Base-by-base conservation (phyloP, 1,140 invertebrate species). In the Drosophila ananassae region DNA sequence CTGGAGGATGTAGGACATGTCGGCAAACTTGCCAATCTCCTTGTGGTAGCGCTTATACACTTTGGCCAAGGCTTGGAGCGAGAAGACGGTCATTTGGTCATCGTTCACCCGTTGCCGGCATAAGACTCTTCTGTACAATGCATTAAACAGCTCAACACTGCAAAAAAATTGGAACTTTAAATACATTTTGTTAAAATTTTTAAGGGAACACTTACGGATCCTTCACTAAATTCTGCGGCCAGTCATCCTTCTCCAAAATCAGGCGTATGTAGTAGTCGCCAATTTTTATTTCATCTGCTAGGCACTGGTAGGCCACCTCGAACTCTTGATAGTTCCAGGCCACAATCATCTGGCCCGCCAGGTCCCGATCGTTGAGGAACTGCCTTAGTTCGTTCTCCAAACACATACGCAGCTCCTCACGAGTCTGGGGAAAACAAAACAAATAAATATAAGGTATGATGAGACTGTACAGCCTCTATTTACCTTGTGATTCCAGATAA, bases 321-420 rank as follows among this genome's bases (percentile, higher is more conserved):
- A 99, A 98, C 93, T 99, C 99, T 51, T 96, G 94, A 93, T 99
- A 97, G 94, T 99, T 99, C 99, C 99, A 99, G 0, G 98, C 96
- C 1, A 99, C 97, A 12, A 97, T 93, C 59, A 94, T 94, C 52
- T 94, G 94, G 13, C 95, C 95, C 21, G 97, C 95, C 57, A 99
- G 93, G 87, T 99, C 99, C 68, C 97, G 95, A 92, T 99, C 98
- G 3, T 95, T 95, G 0, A 95, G 94, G 92, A 99, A 98, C 22
- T 96, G 95, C 53, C 98, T 93, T 34, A 99, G 95, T 93, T 99
- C 99, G 92, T 97, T 98, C 90, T 99, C 98, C 47, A 99, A 93
- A 1, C 97, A 96, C 90, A 97, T 96, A 67, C 97, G 94, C 37
- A 99, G 92, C 92, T 99, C 99, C 93, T 99, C 98, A 54, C 99